Percentiles rank a stretch among this genome's conserved stretches.
Conservation (phyloP, 2,113 vertebrate genomes). For the Brachyhypopomus gauderio region DNA sequence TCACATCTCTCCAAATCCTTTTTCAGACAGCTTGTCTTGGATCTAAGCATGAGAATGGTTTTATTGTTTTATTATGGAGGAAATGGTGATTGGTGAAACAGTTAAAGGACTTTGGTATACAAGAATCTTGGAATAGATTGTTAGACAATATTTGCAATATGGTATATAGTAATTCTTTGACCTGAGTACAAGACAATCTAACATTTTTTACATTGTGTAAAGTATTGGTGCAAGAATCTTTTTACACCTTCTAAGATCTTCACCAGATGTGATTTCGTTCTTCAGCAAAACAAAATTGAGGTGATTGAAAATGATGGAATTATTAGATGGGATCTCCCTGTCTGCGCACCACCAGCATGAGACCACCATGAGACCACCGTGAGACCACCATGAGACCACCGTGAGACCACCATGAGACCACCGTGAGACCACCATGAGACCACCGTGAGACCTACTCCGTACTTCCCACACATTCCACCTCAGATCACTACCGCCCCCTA, state of each 20-base stretch:
- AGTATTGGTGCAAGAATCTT: background rate
- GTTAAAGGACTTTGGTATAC: background rate
- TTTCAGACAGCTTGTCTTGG: too few relatives aligned
- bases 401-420: too few relatives aligned
- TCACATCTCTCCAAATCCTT: background rate
- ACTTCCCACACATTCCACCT: constrained; percentile 73
- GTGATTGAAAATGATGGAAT: constrained; percentile 11
- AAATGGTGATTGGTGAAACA: too few relatives aligned
- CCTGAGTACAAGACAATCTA: background rate
- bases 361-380: too few relatives aligned
- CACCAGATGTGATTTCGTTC: constrained; percentile 6
- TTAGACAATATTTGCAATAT: background rate
- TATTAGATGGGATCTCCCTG: constrained; percentile 49
- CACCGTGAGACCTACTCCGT: constrained; percentile 65
- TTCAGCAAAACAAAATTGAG: background rate
- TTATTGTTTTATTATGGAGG: too few relatives aligned
- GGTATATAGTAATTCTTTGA: constrained; percentile 2
- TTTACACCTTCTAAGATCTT: constrained; percentile 33
- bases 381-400: too few relatives aligned
- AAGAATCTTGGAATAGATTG: background rate
- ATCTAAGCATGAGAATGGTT: too few relatives aligned
- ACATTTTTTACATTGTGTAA: constrained; percentile 5
- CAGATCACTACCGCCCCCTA: constrained; percentile 43
- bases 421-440: too few relatives aligned
- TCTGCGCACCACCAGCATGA: too few relatives aligned